Conservation (phyloP, 2,113 vertebrate species). For the Semnornis frantzii region DNA sequence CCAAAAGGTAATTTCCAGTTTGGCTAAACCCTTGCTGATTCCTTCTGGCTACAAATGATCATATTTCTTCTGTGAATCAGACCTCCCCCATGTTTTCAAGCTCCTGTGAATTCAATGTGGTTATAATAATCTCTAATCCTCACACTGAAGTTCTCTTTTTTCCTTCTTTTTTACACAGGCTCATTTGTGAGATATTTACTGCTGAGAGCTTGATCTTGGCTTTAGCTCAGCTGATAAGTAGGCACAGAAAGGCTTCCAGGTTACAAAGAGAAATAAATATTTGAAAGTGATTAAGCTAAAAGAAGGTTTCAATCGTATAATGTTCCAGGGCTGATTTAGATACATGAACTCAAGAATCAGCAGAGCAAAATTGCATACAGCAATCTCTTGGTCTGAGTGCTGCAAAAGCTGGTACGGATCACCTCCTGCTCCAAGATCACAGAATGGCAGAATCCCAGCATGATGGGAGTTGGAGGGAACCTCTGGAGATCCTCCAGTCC, state of each 20-base stretch:
- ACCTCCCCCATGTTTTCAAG: slow-evolving; percentile 17
- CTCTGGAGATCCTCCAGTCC: too few relatives aligned
- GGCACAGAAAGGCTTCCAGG: slow-evolving; percentile 28
- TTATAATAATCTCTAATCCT: slow-evolving; percentile 48
- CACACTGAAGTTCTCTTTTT: slow-evolving; percentile 46
- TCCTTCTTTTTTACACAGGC: slow-evolving; percentile 32
- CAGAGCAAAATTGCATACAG: not conserved
- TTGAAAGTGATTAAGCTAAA: slow-evolving; percentile 52
- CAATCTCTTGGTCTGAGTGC: not conserved
- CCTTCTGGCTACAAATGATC: slow-evolving; percentile 61
- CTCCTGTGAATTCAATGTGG: slow-evolving; percentile 26
- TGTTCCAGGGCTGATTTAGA: not conserved
- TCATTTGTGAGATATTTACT: slow-evolving; percentile 65
- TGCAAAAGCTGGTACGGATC: not conserved
- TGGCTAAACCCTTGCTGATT: slow-evolving; percentile 49
- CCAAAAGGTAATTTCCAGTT: slow-evolving; percentile 68
- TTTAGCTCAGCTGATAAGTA: slow-evolving; percentile 59
- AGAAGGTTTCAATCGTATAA: not conserved
- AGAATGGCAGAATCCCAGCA: too few relatives aligned
- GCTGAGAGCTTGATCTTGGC: slow-evolving; percentile 33
- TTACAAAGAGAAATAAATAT: slow-evolving; percentile 63
- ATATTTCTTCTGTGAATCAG: slow-evolving; percentile 70
- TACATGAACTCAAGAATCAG: not conserved
- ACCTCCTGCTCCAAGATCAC: not conserved
- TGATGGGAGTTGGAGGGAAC: too few relatives aligned